Evolutionary conservation across 2,113 vertebrate species (phyloP).

Genomic region (Sceloporus tristichus): DNA sequence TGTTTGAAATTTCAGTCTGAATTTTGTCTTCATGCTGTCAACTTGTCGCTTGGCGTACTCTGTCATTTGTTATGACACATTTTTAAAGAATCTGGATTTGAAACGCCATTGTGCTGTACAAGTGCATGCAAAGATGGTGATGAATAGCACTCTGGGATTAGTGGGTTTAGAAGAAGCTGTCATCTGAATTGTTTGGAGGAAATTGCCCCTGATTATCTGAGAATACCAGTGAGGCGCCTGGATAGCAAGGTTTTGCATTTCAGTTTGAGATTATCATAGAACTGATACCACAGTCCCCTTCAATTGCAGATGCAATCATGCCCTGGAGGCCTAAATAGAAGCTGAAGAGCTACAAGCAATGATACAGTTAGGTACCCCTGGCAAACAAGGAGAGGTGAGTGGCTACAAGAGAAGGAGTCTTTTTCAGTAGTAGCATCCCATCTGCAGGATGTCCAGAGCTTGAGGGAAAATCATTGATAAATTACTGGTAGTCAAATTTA

Average conservation of each 20-base stretch:
- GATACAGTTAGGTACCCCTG: not conserved
- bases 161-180: not conserved
- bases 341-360: not conserved
- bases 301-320: not conserved
- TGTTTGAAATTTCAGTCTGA: constrained; percentile 19
- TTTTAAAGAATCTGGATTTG: not conserved
- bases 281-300: not conserved
- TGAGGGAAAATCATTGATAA: too few species aligned
- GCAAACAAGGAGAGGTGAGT: not conserved
- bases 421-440: too few species aligned
- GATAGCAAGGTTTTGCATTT: not conserved
- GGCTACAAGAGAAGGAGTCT: not conserved
- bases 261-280: not conserved
- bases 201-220: not conserved
- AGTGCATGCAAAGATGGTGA: not conserved
- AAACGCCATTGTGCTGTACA: not conserved
- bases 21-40: not conserved
- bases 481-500: too few species aligned
- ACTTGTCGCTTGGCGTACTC: not conserved
- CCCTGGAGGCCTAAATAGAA: not conserved
- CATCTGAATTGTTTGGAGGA: not conserved
- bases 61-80: constrained; percentile 8
- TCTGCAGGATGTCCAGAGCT: too few species aligned
- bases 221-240: not conserved
- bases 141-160: not conserved